Percentiles rank a stretch among this genome's conserved stretches.
Conservation (phyloP, 2,113 vertebrate species). For the Chaetops frenatus region DNA sequence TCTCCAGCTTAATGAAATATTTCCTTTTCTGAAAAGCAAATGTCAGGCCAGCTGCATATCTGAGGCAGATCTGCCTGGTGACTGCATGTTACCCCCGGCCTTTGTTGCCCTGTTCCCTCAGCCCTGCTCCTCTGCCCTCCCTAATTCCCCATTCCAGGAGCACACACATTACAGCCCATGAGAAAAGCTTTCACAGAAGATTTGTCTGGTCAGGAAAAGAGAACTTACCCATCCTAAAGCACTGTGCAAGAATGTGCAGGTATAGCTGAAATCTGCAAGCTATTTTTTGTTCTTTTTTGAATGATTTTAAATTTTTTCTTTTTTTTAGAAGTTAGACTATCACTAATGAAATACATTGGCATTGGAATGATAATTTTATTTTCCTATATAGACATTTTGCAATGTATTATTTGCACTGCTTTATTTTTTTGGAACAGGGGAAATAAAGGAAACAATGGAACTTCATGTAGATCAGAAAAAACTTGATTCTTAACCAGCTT, state of each 20-base stretch:
- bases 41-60: not conserved
- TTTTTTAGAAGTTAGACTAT: not conserved
- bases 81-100: not conserved
- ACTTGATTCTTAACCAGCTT: not conserved
- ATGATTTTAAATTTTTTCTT: not conserved
- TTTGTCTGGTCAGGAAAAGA: not conserved
- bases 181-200: not conserved
- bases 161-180: not conserved
- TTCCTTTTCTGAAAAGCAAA: conserved; percentile 36
- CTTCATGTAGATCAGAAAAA: not conserved
- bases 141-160: not conserved
- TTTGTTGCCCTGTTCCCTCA: not conserved
- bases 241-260: not conserved
- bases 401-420: not conserved
- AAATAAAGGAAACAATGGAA: not conserved
- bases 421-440: not conserved
- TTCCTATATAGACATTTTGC: not conserved
- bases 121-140: not conserved
- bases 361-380: not conserved
- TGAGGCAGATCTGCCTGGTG: not conserved
- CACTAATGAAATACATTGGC: not conserved
- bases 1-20: not conserved
- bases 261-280: not conserved
- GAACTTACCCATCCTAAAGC: not conserved
- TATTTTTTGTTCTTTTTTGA: not conserved